Percentiles rank a stretch among this genome's conserved stretches.
Conservation (phyloP, 2,888 invertebrate genomes). For the Lottia scabra region DNA sequence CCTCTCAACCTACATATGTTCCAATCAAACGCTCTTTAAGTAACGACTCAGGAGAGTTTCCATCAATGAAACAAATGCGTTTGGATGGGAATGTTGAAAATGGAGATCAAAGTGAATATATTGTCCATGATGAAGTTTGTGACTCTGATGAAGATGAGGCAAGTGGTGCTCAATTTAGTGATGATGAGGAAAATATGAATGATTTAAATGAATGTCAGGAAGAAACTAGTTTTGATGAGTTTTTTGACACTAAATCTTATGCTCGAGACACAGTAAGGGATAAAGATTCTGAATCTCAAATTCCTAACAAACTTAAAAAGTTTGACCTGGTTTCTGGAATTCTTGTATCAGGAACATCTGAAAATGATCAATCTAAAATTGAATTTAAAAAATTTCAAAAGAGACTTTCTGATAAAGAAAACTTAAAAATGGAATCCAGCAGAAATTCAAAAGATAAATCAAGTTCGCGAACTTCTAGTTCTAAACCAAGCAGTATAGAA, state of each 20-base stretch:
- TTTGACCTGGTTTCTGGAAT: too few species aligned
- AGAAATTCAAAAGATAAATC: conserved; percentile 10
- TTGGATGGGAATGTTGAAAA: not conserved
- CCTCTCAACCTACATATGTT: conserved; percentile 13
- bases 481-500: not conserved
- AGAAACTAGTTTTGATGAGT: not conserved
- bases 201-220: not conserved
- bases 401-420: conserved; percentile 8
- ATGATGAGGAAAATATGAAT: conserved; percentile 6
- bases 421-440: not conserved
- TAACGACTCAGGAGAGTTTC: conserved; percentile 6
- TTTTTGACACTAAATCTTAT: not conserved
- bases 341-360: too few species aligned
- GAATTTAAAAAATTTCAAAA: conserved; percentile 72
- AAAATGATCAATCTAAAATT: too few species aligned
- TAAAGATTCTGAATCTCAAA: not conserved
- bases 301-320: too few species aligned
- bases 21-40: conserved; percentile 21
- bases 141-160: conserved; percentile 18
- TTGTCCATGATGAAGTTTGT: not conserved
- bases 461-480: conserved; percentile 27
- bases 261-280: not conserved
- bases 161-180: conserved; percentile 21
- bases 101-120: not conserved
- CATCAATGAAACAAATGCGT: not conserved